Evolutionary conservation across 92 coral and sea anemone species (phyloP).

Genomic region (Palythoa grandis): DNA sequence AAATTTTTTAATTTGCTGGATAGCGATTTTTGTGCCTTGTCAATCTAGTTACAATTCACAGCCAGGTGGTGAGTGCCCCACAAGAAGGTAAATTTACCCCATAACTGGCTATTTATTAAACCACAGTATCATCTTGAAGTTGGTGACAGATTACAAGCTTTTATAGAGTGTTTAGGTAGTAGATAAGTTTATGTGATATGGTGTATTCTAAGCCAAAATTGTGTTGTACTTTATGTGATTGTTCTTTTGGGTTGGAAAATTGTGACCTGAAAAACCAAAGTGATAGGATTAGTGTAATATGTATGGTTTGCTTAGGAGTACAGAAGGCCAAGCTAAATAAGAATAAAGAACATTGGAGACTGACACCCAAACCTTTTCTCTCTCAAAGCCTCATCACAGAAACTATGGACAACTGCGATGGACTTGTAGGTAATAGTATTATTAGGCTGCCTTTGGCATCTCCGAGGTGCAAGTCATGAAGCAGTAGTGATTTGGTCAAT

Average conservation of each 20-base stretch:
- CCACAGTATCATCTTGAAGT: background rate
- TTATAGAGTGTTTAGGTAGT: too few relatives aligned
- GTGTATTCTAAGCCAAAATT: background rate
- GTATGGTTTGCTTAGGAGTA: slow-evolving; percentile 14
- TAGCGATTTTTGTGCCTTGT: too few relatives aligned
- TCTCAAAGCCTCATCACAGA: slow-evolving; percentile 67
- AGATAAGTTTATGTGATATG: too few relatives aligned
- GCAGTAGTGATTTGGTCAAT: background rate
- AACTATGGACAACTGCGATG: slow-evolving; percentile 44
- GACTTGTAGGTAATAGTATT: slow-evolving; percentile 39
- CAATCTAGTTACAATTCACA: too few relatives aligned
- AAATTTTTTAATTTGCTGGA: too few relatives aligned
- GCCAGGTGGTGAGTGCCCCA: too few relatives aligned
- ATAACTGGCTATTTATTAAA: too few relatives aligned
- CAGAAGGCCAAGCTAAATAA: slow-evolving; percentile 38
- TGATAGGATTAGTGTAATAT: background rate
- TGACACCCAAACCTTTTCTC: slow-evolving; percentile 81
- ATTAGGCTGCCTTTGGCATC: background rate
- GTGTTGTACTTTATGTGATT: background rate
- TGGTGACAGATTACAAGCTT: background rate
- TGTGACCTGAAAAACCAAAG: background rate
- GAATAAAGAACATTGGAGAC: slow-evolving; percentile 37
- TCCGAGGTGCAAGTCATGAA: background rate
- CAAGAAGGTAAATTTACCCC: too few relatives aligned
- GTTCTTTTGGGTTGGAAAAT: background rate